Evolutionary conservation across 2,888 invertebrate species (phyloP), one percentile per base, ranked within the genome.

Genomic region (Hirudinaria manillensis): DNA sequence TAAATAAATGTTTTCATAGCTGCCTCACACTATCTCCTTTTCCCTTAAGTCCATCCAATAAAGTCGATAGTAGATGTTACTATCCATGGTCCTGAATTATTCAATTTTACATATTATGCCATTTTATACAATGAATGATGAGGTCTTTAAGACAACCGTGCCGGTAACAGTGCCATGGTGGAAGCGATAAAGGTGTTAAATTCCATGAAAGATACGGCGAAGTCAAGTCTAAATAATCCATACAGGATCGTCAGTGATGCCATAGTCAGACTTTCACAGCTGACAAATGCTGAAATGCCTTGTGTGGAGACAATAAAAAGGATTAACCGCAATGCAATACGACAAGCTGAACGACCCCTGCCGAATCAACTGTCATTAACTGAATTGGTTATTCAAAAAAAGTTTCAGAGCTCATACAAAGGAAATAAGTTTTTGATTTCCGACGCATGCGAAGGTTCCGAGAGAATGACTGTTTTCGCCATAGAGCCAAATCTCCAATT

Each of bases 101-200:
- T n/a, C n/a, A n/a, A n/a, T n/a, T n/a, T n/a, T n/a, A n/a, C n/a
- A n/a, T n/a, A n/a, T n/a, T n/a, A n/a, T n/a, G n/a, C n/a, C n/a
- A n/a, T n/a, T 65, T 10, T 24, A 65, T 65, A 65, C 66, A 16
- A 13, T 10, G 10, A 65, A 65, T 65, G 66, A 65, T 27, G 66
- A 65, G 10, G 24, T 65, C 24, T 19, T 65, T 16, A 65, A 65
- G 24, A 65, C 27, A 65, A 65, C 66, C 66, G 24, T 27, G 66
- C 66, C 13, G 66, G 66, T 16, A 65, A 65, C 27, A 24, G 16
- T 24, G 66, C 66, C 24, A 13, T 13, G 24, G 24, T 65, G 16
- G 29, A 65, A 13, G 66, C 27, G 13, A 27, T 24, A 24, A 24
- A 24, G 24, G 66, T 65, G 10, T 16, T 65, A 10, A 65, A 65